phyloP scores from a whole-genome alignment of 2,888 invertebrate genomes.

The Ceramica pisi region DNA sequence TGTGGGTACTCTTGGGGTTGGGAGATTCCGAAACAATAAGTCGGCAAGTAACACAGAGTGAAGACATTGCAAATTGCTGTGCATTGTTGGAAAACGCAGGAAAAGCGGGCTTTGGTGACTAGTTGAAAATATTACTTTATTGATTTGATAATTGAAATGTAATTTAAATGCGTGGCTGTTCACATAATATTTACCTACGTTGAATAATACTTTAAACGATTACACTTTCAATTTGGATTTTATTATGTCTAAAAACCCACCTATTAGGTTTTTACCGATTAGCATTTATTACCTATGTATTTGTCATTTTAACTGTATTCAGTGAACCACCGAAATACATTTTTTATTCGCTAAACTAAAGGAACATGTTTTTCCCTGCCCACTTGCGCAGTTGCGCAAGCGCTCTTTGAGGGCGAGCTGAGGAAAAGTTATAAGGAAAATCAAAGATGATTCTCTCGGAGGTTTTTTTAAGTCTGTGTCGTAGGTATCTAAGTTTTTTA shows the following conservation, averaged over 20 bases:
- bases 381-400: not conserved
- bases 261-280: slow-evolving; percentile 12
- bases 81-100: not conserved
- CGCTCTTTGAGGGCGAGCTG: slow-evolving; percentile 2
- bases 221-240: not conserved
- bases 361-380: not conserved
- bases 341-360: not conserved
- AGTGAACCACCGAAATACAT: not conserved
- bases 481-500: not conserved
- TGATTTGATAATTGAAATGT: not conserved
- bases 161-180: not conserved
- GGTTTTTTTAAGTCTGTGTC: slow-evolving; percentile 1
- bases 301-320: not conserved
- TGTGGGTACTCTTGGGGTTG: not conserved
- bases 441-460: slow-evolving; percentile 7
- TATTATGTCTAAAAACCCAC: slow-evolving; percentile 21
- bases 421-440: slow-evolving; percentile 50
- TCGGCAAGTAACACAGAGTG: not conserved
- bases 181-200: too few relatives aligned
- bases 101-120: not conserved
- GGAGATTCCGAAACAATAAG: not conserved
- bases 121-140: not conserved
- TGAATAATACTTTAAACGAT: not conserved
- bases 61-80: not conserved
- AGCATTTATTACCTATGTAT: too few relatives aligned